Percentiles rank a stretch among this genome's conserved stretches.
phyloP scores from a whole-genome alignment of 2,797 vertebrate genomes.

The Cuniculus paca region DNA sequence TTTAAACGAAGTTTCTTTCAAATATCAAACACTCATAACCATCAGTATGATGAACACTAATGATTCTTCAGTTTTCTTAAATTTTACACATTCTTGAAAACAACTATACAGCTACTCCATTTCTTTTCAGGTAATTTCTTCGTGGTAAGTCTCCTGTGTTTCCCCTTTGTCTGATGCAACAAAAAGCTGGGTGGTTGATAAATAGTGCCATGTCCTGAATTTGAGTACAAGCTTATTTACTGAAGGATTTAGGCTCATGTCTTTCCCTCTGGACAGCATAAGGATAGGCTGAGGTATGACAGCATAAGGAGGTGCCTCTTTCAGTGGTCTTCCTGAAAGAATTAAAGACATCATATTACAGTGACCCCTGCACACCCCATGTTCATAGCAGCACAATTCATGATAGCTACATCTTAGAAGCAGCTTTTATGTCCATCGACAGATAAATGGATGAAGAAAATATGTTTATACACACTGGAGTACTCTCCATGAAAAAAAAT shows the following conservation, averaged over 20 bases:
- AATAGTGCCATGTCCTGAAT: not conserved
- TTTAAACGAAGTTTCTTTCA: not conserved
- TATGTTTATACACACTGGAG: not conserved
- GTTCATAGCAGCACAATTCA: not conserved
- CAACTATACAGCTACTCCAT: not conserved
- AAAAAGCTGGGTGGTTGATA: not conserved
- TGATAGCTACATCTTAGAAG: not conserved
- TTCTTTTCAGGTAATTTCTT: not conserved
- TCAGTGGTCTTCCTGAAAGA: not conserved
- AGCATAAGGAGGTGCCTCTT: not conserved
- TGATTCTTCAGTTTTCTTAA: conserved; percentile 9
- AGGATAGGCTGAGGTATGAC: rapidly evolving
- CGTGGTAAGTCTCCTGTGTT: not conserved
- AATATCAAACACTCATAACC: not conserved
- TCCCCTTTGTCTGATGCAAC: not conserved
- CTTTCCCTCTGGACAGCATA: not conserved
- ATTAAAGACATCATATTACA: not conserved
- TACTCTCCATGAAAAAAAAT: not conserved
- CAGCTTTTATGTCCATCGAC: not conserved
- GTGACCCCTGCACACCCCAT: not conserved
- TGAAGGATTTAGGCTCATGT: not conserved
- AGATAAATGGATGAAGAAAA: not conserved
- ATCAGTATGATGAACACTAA: not conserved
- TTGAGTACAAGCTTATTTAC: not conserved
- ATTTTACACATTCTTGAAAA: conserved; percentile 37